phyloP scores from a whole-genome alignment of 2,113 vertebrate genomes.

The Haemorhous mexicanus region DNA sequence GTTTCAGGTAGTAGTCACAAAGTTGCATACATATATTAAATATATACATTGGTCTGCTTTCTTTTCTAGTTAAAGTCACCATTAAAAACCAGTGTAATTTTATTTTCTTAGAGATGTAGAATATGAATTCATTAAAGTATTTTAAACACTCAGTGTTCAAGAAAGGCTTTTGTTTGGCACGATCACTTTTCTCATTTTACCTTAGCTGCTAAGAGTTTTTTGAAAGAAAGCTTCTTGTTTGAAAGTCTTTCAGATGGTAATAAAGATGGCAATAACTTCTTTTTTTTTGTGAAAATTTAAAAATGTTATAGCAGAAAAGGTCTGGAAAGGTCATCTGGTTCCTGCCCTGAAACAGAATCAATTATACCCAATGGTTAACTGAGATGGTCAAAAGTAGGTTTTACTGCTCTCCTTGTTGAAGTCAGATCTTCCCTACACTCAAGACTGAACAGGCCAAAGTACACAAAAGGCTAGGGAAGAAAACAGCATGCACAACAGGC shows the following conservation, averaged over 20 bases:
- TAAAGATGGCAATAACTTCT: not conserved
- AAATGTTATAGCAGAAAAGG: not conserved
- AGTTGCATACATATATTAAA: not conserved
- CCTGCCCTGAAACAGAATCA: not conserved
- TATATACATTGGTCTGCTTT: not conserved
- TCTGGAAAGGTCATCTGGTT: conserved; percentile 1
- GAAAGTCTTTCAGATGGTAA: not conserved
- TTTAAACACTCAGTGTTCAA: not conserved
- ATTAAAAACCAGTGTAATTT: not conserved
- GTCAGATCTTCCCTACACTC: not conserved
- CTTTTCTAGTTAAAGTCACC: not conserved
- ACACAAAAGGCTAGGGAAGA: not conserved
- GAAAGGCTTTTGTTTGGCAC: not conserved
- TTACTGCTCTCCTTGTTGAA: not conserved
- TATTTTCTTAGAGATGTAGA: not conserved
- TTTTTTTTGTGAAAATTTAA: not conserved
- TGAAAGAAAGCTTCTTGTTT: not conserved
- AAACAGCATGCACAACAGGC: not conserved
- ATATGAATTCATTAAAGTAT: not conserved
- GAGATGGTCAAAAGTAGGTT: not conserved
- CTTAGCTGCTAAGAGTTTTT: not conserved
- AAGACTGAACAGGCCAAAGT: not conserved
- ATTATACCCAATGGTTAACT: not conserved
- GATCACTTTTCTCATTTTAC: not conserved
- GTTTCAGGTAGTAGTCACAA: not conserved